Conservation (phyloP, 2,797 vertebrate species). For the Muscicapa comitata region DNA sequence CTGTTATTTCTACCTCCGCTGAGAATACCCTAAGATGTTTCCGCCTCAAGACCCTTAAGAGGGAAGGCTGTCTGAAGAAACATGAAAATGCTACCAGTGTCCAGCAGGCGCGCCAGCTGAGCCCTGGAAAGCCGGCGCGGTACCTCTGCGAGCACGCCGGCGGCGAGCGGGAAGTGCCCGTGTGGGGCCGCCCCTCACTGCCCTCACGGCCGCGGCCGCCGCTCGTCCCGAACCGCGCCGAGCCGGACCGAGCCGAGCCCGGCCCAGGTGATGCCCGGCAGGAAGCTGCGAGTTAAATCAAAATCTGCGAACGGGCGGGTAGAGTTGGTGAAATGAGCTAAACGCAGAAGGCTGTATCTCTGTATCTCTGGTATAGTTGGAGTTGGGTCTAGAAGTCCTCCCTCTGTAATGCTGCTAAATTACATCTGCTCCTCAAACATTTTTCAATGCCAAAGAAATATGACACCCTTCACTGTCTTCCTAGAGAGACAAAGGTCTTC, state of each 20-base stretch:
- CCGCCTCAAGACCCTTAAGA: background rate
- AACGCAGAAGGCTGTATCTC: background rate
- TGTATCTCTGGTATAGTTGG: background rate
- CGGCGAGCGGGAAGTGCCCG: background rate
- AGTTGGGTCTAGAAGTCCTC: background rate
- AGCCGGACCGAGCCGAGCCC: background rate
- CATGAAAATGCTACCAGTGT: fast-evolving
- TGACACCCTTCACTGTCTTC: background rate
- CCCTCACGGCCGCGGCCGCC: background rate
- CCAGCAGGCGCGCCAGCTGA: fast-evolving
- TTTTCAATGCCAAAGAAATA: background rate
- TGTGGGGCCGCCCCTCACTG: background rate
- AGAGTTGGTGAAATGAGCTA: background rate
- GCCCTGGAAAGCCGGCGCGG: fast-evolving
- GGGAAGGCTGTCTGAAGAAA: background rate
- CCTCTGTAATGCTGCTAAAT: background rate
- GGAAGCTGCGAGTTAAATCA: background rate
- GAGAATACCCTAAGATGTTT: background rate
- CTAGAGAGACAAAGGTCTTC: background rate
- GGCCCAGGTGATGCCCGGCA: background rate
- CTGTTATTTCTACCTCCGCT: background rate
- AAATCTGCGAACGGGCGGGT: background rate
- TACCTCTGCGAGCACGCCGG: fast-evolving
- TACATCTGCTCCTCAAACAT: too few relatives aligned
- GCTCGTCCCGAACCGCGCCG: too few relatives aligned